A percentile compares a stretch with the other conserved stretches of the same genome.
These are phyloP conservation scores for Agelastica alni DNA, from an alignment of 2,888 invertebrate genomes.

Conservation along the genomic window DNA sequence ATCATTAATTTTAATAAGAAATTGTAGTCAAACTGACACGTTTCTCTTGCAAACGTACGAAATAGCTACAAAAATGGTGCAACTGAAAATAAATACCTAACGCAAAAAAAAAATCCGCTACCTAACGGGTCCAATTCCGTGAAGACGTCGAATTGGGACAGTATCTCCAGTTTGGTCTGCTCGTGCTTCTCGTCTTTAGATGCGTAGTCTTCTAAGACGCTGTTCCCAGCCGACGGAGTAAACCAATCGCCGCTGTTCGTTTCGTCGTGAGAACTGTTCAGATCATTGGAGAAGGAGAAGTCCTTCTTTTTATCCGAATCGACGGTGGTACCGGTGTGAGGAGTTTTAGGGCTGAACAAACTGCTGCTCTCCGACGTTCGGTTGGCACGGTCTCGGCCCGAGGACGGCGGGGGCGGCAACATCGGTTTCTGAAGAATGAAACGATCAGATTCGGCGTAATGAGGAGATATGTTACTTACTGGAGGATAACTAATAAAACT, in stretches of 20 bases:
- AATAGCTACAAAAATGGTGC: no score
- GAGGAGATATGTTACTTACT: no score
- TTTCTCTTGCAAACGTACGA: no score
- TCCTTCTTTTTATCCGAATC: constrained; percentile 44
- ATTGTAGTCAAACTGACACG: no score
- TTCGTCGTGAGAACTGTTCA: constrained; percentile 49
- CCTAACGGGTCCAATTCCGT: constrained; percentile 92
- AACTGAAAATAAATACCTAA: no score
- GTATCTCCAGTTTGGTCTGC: constrained; percentile 52
- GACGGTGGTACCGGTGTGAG: constrained; percentile 45
- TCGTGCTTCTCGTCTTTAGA: constrained; percentile 52
- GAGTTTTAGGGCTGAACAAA: constrained; percentile 54
- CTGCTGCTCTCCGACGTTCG: constrained; percentile 51
- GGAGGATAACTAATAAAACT: constrained; percentile 64
- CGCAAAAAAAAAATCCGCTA: no score
- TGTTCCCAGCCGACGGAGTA: constrained; percentile 47
- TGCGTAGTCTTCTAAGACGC: constrained; percentile 50
- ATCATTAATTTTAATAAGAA: no score
- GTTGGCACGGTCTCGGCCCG: constrained; percentile 46
- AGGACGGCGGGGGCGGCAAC: constrained; percentile 48
- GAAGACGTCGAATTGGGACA: constrained; percentile 78
- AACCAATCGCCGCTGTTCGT: constrained; percentile 55
- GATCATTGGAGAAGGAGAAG: constrained; percentile 45
- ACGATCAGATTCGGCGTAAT: no score
- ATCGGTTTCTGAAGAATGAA: constrained; percentile 44